A percentile compares a stretch with the other conserved stretches of the same genome.
Evolutionary conservation across 92 coral and sea anemone genomes (phyloP).

Genomic region (Phenganax stokvisi): DNA sequence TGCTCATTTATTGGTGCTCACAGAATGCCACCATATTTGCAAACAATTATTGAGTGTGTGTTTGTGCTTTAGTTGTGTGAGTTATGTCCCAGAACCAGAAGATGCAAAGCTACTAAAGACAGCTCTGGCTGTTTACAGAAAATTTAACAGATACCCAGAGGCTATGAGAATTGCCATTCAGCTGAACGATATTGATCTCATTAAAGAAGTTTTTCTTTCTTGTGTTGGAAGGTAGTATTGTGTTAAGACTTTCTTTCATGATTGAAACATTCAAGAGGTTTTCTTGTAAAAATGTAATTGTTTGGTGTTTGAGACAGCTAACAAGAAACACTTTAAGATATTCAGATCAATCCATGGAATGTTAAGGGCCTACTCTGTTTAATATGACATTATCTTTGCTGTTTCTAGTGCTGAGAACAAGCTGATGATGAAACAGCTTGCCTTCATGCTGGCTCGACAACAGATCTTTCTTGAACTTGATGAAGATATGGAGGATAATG

Average conservation of each 20-base stretch:
- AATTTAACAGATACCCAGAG: conserved; percentile 74
- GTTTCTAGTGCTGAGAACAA: conserved; percentile 75
- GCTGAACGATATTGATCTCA: conserved; percentile 73
- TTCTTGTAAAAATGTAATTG: no score
- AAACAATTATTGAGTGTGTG: no score
- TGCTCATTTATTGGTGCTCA: no score
- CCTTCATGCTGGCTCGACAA: conserved; percentile 97
- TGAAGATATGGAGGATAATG: conserved; percentile 97
- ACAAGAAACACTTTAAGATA: no score
- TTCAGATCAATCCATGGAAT: no score
- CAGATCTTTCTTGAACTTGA: conserved; percentile 88
- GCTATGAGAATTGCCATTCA: conserved; percentile 87
- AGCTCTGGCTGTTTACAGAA: conserved; percentile 76
- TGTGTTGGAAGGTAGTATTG: conserved; percentile 76
- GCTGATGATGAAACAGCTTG: conserved; percentile 86
- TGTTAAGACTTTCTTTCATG: not conserved
- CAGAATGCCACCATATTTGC: no score
- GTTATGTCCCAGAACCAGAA: conserved; percentile 95
- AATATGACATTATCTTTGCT: conserved; percentile 1
- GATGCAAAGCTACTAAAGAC: conserved; percentile 75
- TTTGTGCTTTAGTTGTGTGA: conserved; percentile 68
- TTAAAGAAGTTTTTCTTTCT: conserved; percentile 75
- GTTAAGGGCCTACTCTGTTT: not conserved
- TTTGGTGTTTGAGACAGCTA: no score
- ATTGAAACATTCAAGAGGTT: not conserved